Evolutionary conservation across 2,113 vertebrate species (phyloP).

Genomic region (Mirounga angustirostris): DNA sequence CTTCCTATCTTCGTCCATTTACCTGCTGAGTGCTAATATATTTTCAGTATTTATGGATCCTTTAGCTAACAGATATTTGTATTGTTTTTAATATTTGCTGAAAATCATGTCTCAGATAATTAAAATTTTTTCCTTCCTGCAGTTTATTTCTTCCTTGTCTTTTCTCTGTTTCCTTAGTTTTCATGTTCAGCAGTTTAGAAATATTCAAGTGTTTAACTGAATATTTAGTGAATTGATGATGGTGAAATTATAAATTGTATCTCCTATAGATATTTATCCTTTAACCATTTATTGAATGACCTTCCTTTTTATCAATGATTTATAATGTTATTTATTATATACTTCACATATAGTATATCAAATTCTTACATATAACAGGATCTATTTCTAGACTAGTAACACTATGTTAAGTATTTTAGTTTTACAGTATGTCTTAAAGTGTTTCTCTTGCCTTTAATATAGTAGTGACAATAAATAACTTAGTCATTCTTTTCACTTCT

Average conservation of each 20-base stretch:
- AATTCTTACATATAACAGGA: background rate
- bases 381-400: background rate
- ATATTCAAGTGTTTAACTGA: conserved; percentile 26
- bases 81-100: background rate
- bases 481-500: background rate
- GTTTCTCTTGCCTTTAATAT: background rate
- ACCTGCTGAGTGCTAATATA: background rate
- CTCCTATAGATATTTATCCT: background rate
- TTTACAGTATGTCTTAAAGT: background rate
- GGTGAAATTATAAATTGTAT: background rate
- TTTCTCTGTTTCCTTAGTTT: conserved; percentile 18
- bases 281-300: background rate
- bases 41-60: background rate
- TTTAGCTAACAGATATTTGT: background rate
- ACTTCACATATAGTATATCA: background rate
- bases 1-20: background rate
- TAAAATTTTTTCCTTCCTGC: background rate
- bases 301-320: background rate
- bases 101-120: background rate
- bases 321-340: background rate
- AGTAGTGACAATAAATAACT: background rate
- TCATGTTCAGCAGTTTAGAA: background rate
- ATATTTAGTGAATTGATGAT: conserved; percentile 1
- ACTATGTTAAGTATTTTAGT: background rate
- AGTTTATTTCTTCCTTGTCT: background rate